These are phyloP conservation scores for Muscicapa striata DNA, from an alignment of 2,797 vertebrate species.

Conservation along the genomic window DNA sequence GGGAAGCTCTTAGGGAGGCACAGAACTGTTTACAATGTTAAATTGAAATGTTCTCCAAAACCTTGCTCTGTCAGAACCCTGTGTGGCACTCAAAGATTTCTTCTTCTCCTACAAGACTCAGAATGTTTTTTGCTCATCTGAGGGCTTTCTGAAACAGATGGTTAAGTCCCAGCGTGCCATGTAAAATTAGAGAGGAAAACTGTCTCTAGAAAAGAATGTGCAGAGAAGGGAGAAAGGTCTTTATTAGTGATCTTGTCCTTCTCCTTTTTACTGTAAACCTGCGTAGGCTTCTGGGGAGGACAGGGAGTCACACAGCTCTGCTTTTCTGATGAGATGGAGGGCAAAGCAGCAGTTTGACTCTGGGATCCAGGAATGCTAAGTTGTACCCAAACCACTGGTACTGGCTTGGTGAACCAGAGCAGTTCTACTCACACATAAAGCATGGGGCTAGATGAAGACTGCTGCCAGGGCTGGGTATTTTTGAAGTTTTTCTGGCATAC, in stretches of 20 bases:
- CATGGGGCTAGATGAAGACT: rapidly evolving
- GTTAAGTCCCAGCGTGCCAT: neutral
- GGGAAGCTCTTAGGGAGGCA: neutral
- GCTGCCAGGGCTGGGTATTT: neutral
- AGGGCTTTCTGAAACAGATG: constrained; percentile 34
- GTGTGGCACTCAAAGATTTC: neutral
- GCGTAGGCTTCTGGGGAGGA: neutral
- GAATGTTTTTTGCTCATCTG: neutral
- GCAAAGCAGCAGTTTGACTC: neutral
- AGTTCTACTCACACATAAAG: neutral
- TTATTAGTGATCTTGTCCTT: neutral
- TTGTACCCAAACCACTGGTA: neutral
- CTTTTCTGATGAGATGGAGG: neutral
- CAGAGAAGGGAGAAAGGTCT: neutral
- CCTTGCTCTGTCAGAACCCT: neutral
- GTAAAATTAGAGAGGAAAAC: constrained; percentile 53
- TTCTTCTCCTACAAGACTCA: neutral
- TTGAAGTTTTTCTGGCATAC: neutral
- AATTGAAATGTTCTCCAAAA: constrained; percentile 24
- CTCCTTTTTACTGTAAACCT: neutral
- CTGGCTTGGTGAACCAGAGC: neutral
- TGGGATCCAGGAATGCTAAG: neutral
- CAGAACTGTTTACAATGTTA: neutral
- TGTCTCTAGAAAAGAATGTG: neutral
- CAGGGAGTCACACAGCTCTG: neutral